Evolutionary conservation across 2,113 vertebrate genomes (phyloP).

Genomic region (Myotis yumanensis): DNA sequence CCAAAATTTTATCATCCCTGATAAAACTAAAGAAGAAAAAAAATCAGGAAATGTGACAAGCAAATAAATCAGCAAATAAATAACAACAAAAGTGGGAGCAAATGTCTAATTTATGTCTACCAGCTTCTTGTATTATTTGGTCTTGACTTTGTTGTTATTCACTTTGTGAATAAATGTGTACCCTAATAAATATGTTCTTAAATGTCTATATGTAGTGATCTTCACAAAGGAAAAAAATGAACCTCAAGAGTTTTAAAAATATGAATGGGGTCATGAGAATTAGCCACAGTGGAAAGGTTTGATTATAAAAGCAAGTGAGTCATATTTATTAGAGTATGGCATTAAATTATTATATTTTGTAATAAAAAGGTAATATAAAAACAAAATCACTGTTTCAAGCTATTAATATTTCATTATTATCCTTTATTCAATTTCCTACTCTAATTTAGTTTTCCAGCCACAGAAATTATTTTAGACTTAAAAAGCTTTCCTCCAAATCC

Average conservation of each 20-base stretch:
- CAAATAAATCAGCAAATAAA: background rate
- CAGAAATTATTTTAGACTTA: conserved; percentile 44
- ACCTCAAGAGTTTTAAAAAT: background rate
- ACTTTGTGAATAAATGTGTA: background rate
- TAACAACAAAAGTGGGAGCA: background rate
- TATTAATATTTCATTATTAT: conserved; percentile 50
- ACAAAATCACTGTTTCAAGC: background rate
- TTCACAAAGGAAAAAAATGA: background rate
- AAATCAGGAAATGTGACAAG: background rate
- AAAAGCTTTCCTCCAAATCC: conserved; percentile 47
- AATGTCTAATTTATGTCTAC: background rate
- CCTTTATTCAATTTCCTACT: conserved; percentile 57
- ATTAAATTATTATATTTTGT: conserved; percentile 43
- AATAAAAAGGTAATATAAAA: conserved; percentile 52
- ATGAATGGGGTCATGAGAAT: background rate
- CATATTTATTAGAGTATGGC: background rate
- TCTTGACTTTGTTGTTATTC: background rate
- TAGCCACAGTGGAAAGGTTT: background rate
- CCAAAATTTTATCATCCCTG: background rate
- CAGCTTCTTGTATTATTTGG: background rate
- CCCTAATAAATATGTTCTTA: background rate
- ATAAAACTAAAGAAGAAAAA: conserved; percentile 35
- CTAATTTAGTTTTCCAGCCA: conserved; percentile 49
- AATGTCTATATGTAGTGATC: background rate
- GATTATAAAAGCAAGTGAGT: background rate